Conservation (phyloP, 1,140 invertebrate species). For the Drosophila parabipectinata region DNA sequence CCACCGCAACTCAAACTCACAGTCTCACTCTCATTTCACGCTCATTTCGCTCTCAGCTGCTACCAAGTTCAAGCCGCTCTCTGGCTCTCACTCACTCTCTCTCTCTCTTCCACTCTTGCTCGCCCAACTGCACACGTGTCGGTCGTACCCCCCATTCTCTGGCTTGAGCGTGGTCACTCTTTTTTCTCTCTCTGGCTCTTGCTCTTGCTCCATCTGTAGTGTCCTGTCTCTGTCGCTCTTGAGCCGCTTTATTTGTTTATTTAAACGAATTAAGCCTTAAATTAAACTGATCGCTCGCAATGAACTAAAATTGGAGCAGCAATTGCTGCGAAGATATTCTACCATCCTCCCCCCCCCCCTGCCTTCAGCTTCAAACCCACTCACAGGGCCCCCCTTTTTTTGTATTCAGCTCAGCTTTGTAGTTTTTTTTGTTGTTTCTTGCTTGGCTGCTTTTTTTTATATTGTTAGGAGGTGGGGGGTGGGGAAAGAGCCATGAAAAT, state of each 20-base stretch:
- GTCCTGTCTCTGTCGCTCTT: not conserved
- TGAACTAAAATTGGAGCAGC: slow-evolving; percentile 66
- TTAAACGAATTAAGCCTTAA: slow-evolving; percentile 62
- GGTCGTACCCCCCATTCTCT: not conserved
- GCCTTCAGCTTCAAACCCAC: too few relatives aligned
- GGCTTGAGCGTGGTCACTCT: slow-evolving; percentile 11
- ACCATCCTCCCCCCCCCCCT: not conserved
- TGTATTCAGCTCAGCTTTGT: not conserved
- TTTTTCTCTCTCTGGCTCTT: slow-evolving; percentile 3
- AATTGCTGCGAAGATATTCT: slow-evolving; percentile 47
- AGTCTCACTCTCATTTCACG: not conserved
- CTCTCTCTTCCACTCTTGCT: slow-evolving; percentile 4
- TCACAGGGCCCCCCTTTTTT: not conserved
- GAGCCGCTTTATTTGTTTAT: slow-evolving; percentile 43
- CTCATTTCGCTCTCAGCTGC: not conserved
- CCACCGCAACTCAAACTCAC: slow-evolving; percentile 6
- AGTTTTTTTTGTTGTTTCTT: slow-evolving; percentile 30
- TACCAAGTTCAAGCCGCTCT: slow-evolving; percentile 14
- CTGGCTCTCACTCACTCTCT: slow-evolving; percentile 11
- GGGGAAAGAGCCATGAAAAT: not conserved
- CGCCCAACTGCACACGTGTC: slow-evolving; percentile 1
- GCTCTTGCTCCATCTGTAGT: not conserved
- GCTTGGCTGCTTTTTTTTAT: slow-evolving; percentile 12
- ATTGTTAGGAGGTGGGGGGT: slow-evolving; percentile 18
- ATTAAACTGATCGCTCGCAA: slow-evolving; percentile 62